Conservation (phyloP, 2,113 vertebrate species). For the Labeo rohita region DNA sequence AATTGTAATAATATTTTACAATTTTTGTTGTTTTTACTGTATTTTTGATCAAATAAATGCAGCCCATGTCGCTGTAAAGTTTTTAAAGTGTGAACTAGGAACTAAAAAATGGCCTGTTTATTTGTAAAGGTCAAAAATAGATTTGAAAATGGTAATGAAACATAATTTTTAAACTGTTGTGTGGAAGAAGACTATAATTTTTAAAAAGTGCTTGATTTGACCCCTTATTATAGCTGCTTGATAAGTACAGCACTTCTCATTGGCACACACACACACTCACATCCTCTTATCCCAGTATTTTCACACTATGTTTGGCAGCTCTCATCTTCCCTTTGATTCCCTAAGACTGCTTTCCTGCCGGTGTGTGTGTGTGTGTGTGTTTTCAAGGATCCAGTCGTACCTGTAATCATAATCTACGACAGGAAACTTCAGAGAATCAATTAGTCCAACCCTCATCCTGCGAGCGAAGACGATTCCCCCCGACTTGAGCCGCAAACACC, state of each 20-base stretch:
- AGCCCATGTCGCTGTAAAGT: background rate
- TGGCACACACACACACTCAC: conserved; percentile 18
- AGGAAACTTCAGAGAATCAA: conserved; percentile 83
- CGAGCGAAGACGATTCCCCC: conserved; percentile 79
- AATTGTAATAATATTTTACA: background rate
- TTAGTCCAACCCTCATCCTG: conserved; percentile 79
- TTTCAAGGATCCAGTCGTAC: conserved; percentile 77
- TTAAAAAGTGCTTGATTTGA: background rate
- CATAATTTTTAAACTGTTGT: background rate
- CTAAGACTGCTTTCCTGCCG: conserved; percentile 70
- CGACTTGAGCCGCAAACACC: conserved; percentile 83
- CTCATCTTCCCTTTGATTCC: conserved; percentile 76
- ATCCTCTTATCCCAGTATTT: conserved; percentile 38
- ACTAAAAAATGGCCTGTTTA: no score
- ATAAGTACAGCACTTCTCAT: conserved; percentile 10
- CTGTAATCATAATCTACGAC: conserved; percentile 78
- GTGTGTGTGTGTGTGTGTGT: conserved; percentile 60
- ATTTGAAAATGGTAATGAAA: background rate
- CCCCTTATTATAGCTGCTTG: background rate
- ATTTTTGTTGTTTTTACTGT: background rate
- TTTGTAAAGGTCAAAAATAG: background rate
- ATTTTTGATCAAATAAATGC: background rate
- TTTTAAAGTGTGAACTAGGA: background rate
- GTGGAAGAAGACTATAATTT: no score
- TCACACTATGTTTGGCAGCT: conserved; percentile 71